Percentiles rank a stretch among this genome's conserved stretches.
Conservation (phyloP, 2,888 invertebrate genomes). For the Dasypolia templi region DNA sequence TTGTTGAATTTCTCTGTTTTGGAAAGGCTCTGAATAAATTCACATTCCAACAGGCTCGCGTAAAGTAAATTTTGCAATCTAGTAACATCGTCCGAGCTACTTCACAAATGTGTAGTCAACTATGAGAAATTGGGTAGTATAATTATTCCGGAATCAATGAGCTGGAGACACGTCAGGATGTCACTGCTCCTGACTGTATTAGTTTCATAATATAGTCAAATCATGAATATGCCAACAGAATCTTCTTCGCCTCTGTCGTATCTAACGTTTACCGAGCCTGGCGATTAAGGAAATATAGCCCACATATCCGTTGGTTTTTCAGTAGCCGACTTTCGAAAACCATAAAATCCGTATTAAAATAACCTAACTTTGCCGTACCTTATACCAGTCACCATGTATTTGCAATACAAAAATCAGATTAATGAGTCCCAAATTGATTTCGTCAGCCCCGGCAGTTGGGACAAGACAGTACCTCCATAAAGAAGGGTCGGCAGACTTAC, state of each 20-base stretch:
- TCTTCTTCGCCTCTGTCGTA: background rate
- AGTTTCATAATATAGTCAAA: constrained; percentile 2
- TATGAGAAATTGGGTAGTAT: constrained; percentile 15
- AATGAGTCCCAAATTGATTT: constrained; percentile 55
- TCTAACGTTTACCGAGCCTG: background rate
- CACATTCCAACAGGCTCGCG: background rate
- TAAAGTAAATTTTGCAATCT: background rate
- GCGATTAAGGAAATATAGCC: background rate
- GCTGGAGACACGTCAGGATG: constrained; percentile 9
- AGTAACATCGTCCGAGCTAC: background rate
- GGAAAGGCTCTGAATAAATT: constrained; percentile 2
- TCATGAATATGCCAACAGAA: constrained; percentile 4
- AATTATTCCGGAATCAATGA: constrained; percentile 36
- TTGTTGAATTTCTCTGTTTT: background rate
- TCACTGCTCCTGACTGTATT: constrained; percentile 22
- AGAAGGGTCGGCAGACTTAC: constrained; percentile 55
- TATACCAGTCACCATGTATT: background rate
- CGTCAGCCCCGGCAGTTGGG: constrained; percentile 31
- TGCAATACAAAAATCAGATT: constrained; percentile 32
- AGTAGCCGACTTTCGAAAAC: background rate
- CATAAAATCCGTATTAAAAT: background rate
- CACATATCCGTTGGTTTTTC: background rate
- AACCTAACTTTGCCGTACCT: background rate
- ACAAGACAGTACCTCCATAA: constrained; percentile 43
- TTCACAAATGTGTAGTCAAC: constrained; percentile 42